Evolutionary conservation across 2,797 vertebrate genomes (phyloP), one percentile per base, ranked within the genome.

Genomic region (Notoglanidium macrostoma): DNA sequence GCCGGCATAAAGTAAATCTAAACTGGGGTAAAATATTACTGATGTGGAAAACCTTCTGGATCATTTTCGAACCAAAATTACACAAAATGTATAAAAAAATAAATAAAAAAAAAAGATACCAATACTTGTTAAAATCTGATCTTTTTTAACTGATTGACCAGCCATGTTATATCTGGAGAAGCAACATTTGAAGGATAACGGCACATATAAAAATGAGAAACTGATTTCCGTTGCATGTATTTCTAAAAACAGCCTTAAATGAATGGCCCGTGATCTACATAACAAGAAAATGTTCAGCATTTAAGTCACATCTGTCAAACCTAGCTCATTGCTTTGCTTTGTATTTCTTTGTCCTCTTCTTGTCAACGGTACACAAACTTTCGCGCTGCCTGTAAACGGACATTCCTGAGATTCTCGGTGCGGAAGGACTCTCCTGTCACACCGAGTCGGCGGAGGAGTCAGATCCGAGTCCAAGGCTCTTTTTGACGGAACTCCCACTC

Each of bases 401-500:
- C 17, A 32, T 78, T 32, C 10, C 44, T 2, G 40, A 73, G 72
- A 46, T 73, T 26, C 72, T 49, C 21, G 0, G 29, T 55, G 76
- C 17, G 21, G 54, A 57, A 35, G 19, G 76, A 78, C 32, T 21
- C 6, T 17, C 21, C n/a, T 35, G 79, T 83, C 81, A 57, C 29
- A 51, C 26, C 5, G 72, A 84, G 80, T 57, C 81, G 68, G 49
- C 59, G 46, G 61, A 35, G 74, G 83, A 83, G 44, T 68, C 26
- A n/a, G 26, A 51, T 77, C 76, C 70, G 32, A 57, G 65, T 67
- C 63, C 82, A 70, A 35, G 26, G 19, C 15, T 57, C 35, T 29
- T 59, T 55, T 59, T 32, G 70, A 44, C 11, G 2, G 74, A 80
- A 83, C 82, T 87, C 40, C 44, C 65, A 46, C 87, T 26, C 54